Base-by-base conservation (phyloP, 2,113 vertebrate genomes). In the Circaetus gallicus region DNA sequence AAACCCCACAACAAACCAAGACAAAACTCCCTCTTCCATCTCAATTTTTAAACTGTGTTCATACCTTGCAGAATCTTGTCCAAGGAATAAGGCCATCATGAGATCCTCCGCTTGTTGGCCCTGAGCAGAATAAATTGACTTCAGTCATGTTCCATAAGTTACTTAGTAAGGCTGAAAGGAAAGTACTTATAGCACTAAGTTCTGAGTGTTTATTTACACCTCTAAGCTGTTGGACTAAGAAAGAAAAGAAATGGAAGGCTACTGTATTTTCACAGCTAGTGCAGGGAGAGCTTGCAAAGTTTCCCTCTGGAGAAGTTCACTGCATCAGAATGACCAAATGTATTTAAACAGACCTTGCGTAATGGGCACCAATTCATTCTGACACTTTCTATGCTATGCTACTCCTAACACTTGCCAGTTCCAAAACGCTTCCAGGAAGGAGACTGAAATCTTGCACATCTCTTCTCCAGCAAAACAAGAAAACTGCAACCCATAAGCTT, bases 11-110 rank as follows among this genome's bases (percentile, higher is more conserved):
- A 15, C 20, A 49, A 34, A 70, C 13, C 13, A 65, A 89, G 52
- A 53, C 16, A 21, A 63, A 82, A 36, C 18, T 78, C 42, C 8
- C 20, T 66, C 24, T 38, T 63, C 62, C 36, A 50, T 40, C 65
- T 82, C 43, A 21, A 5, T 43, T 89, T 71, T 71, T 18, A 76
- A 93, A 58, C 4, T 26, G 16, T 10, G 12, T 26, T 65, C 97
- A 71, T 96, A 99, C 99, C 99, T 99, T 99, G 97, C 99, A 99
- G 97, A 99, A 99, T 95, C 98, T 99, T 17, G 97, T 98, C 99
- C 99, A 99, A 8, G 99, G 99, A 95, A 99, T 99, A 6, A 98
- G 98, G 73, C 99, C 99, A 5, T 99, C 99, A 0, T 98, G 98
- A 95, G 98, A 96, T 88, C 98, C 93, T 73, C 98, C 98, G 9